These are phyloP conservation scores for Archips xylosteana DNA, from an alignment of 2,888 invertebrate species.

Conservation along the genomic window DNA sequence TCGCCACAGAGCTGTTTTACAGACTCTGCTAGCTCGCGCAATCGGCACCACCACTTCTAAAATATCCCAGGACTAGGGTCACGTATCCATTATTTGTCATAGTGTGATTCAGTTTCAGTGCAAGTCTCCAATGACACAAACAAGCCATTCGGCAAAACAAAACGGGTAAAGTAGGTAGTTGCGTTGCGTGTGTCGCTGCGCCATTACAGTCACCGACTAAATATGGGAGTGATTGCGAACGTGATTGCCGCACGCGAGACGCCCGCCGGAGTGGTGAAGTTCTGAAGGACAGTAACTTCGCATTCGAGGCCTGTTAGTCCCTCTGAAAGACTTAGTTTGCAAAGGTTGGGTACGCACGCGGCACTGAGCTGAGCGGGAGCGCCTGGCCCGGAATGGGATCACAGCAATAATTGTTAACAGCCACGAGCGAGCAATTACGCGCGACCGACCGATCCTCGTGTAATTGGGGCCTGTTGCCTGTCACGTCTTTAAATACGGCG, in stretches of 20 bases:
- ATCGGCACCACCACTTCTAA: not conserved
- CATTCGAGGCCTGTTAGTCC: not conserved
- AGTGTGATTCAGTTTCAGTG: slow-evolving; percentile 6
- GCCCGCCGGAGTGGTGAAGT: slow-evolving; percentile 2
- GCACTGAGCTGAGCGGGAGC: too few species aligned
- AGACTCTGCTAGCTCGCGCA: not conserved
- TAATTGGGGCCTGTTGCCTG: slow-evolving; percentile 37
- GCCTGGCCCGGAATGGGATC: slow-evolving; percentile 41
- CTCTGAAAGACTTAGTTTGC: not conserved
- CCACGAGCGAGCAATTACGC: slow-evolving; percentile 40
- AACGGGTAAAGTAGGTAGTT: slow-evolving; percentile 19
- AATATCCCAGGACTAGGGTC: not conserved
- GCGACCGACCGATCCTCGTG: slow-evolving; percentile 14
- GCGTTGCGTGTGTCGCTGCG: slow-evolving; percentile 22
- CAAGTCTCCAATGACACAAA: slow-evolving; percentile 6
- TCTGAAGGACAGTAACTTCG: not conserved
- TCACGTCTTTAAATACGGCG: slow-evolving; percentile 26
- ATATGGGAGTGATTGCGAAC: slow-evolving; percentile 35
- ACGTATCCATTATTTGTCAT: not conserved
- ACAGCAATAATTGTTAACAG: slow-evolving; percentile 42
- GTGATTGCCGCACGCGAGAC: slow-evolving; percentile 26
- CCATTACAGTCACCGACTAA: slow-evolving; percentile 29
- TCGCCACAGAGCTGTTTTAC: not conserved
- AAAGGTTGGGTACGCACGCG: too few species aligned
- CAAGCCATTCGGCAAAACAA: slow-evolving; percentile 12